phyloP scores from a whole-genome alignment of 2,113 vertebrate species.

The Steatornis caripensis region DNA sequence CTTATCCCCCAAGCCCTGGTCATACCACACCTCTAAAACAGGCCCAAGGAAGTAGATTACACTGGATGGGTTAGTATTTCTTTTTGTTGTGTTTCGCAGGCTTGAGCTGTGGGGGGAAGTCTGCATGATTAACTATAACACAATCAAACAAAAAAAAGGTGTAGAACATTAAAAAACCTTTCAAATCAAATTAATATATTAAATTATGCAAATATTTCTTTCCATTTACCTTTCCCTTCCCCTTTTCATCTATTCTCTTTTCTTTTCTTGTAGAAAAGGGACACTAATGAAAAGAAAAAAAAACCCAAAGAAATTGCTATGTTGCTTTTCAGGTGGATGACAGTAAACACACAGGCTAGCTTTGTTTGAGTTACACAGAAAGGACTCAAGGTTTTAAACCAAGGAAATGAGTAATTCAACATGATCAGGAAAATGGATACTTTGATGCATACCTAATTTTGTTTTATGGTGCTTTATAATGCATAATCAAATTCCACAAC shows the following conservation, averaged over 20 bases:
- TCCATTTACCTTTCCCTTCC: not conserved
- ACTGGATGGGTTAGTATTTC: not conserved
- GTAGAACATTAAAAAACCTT: not conserved
- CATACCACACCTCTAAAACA: not conserved
- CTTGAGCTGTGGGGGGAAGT: not conserved
- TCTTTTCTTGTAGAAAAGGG: not conserved
- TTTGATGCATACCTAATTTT: conserved; percentile 54
- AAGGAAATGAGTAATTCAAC: conserved; percentile 46
- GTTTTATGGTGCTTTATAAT: conserved; percentile 52
- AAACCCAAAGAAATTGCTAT: not conserved
- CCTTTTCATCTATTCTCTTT: not conserved
- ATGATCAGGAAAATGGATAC: conserved; percentile 37
- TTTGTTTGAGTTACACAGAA: conserved; percentile 24
- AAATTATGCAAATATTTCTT: not conserved
- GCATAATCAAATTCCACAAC: conserved; percentile 55
- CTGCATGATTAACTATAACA: not conserved
- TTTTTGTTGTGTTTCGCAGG: not conserved
- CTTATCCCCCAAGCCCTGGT: not conserved
- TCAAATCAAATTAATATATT: not conserved
- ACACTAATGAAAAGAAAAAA: not conserved
- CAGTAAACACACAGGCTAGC: not conserved
- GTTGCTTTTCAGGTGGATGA: not conserved
- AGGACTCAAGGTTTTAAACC: conserved; percentile 25
- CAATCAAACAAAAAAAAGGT: not conserved
- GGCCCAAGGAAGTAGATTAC: not conserved